Evolutionary conservation across 2,113 vertebrate species (phyloP), one percentile per base, ranked within the genome.

Genomic region (Rhinoderma darwinii): DNA sequence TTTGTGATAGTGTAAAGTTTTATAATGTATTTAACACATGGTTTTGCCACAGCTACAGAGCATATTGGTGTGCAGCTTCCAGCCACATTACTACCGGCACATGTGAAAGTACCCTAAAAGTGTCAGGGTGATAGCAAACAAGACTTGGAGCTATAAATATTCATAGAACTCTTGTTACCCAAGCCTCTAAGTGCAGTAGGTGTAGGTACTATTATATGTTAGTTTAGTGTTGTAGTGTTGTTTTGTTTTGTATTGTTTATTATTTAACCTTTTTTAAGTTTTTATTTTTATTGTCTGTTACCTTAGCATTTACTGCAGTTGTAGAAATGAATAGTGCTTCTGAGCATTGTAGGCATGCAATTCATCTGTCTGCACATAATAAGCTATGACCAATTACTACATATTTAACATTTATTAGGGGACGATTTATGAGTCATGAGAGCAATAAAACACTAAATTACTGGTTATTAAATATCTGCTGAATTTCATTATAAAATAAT

Each of bases 401-500:
- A 41, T 70, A 22, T 9, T 37, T 37, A 70, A 37, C 18, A 70
- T 72, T 72, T 72, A 72, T 72, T 41, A 72, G 32, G 37, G 37
- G 37, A 72, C 37, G 3, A 72, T 22, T 72, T 72, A 41, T 41
- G 37, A 72, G 35, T 72, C 35, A 41, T 25, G 68, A 72, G 68
- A 72, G 68, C 32, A 25, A 25, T 41, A 18, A 5, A 35, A 15
- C 66, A 72, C 35, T 41, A 41, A 4, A 72, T 72, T 25, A 72
- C 10, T 72, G 20, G 41, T 41, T 41, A 14, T 27, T 10, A 66
- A 30, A 66, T 32, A 27, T n/a, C 61, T 30, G 20, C 68, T 11
- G 68, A 25, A 72, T 41, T 35, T 72, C 37, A 72, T 41, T 72
- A 72, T 12, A 72, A 70, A 72, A 72, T 41, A 72, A 72, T 41